These are phyloP conservation scores for Watsonalla binaria DNA, from an alignment of 2,888 invertebrate genomes.

Conservation along the genomic window DNA sequence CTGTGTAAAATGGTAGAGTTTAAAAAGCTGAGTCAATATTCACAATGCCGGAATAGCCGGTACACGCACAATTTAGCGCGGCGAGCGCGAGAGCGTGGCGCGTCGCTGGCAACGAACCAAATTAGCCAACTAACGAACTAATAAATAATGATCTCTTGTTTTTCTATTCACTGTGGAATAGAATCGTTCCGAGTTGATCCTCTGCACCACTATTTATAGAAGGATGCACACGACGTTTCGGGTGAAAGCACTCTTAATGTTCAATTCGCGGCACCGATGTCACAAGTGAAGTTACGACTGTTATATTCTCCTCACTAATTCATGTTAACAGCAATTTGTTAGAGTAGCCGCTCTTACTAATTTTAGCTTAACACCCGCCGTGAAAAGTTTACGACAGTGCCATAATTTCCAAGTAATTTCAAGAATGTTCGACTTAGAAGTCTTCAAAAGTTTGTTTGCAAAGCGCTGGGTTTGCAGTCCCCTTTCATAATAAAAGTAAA, in stretches of 20 bases:
- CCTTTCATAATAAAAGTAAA: constrained; percentile 43
- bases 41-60: constrained; percentile 29
- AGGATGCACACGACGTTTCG: constrained; percentile 71
- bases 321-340: constrained; percentile 69
- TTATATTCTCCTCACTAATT: constrained; percentile 64
- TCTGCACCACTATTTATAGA: constrained; percentile 66
- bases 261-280: constrained; percentile 61
- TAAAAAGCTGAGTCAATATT: constrained; percentile 35
- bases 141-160: constrained; percentile 79
- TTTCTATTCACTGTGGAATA: constrained; percentile 74
- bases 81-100: constrained; percentile 70
- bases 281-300: constrained; percentile 52
- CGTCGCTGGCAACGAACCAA: constrained; percentile 70
- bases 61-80: constrained; percentile 67
- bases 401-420: constrained; percentile 71
- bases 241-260: constrained; percentile 76
- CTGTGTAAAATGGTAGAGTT: constrained; percentile 5
- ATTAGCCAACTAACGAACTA: constrained; percentile 77
- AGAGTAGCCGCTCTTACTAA: constrained; percentile 67
- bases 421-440: constrained; percentile 68
- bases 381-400: constrained; percentile 70
- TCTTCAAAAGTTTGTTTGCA: constrained; percentile 56
- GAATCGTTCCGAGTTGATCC: constrained; percentile 70
- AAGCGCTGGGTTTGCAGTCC: constrained; percentile 50
- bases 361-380: constrained; percentile 69